Evolutionary conservation across 2,888 invertebrate genomes (phyloP).

Genomic region (Eupithecia pulchellata): DNA sequence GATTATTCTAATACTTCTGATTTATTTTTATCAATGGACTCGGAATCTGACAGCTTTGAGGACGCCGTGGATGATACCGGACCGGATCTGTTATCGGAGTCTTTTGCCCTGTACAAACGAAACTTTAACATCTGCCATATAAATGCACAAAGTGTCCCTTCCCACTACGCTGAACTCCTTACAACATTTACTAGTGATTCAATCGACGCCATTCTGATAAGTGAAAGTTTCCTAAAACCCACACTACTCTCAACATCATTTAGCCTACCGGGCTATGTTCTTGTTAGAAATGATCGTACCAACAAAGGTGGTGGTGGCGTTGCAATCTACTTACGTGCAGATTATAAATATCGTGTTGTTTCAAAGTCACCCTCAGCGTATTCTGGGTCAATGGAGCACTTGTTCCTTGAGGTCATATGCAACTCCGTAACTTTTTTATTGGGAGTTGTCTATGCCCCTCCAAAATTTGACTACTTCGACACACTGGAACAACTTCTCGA

Average conservation of each 20-base stretch:
- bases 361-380: background rate
- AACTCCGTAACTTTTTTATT: background rate
- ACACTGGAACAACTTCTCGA: constrained; percentile 5
- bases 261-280: background rate
- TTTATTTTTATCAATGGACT: too few species aligned
- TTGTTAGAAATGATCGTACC: background rate
- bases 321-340: background rate
- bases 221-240: background rate
- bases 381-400: background rate
- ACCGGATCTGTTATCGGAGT: too few species aligned
- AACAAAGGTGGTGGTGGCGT: background rate
- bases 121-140: background rate
- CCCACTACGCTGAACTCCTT: background rate
- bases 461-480: constrained; percentile 3
- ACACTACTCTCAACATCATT: background rate
- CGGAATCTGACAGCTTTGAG: too few species aligned
- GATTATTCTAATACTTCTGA: too few species aligned
- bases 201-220: background rate
- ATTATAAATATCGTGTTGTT: background rate
- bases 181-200: background rate
- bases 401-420: constrained; percentile 4
- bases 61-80: too few species aligned
- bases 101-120: background rate
- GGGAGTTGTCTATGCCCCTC: constrained; percentile 9
- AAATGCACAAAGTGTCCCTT: background rate